These are phyloP conservation scores for Drosophila histrio DNA, from an alignment of 2,888 invertebrate genomes.

Conservation along the genomic window DNA sequence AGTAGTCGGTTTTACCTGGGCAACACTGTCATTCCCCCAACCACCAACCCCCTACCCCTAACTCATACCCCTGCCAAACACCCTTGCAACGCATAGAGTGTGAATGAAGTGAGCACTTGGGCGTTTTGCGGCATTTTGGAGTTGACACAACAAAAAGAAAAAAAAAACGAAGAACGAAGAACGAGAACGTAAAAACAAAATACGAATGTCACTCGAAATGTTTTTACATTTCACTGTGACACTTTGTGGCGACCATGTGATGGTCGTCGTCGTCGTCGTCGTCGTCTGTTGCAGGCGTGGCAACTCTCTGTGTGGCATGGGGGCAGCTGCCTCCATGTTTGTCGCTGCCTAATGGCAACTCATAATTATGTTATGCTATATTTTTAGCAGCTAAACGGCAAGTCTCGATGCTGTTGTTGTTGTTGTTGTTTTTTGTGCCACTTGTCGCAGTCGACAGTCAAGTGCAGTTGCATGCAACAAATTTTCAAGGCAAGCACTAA, in stretches of 20 bases:
- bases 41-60: not conserved
- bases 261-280: conserved; percentile 32
- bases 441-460: conserved; percentile 25
- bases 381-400: conserved; percentile 68
- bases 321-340: not conserved
- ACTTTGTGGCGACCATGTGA: conserved; percentile 62
- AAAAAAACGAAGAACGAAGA: not conserved
- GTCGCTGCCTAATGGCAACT: conserved; percentile 55
- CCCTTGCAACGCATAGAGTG: conserved; percentile 67
- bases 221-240: conserved; percentile 60
- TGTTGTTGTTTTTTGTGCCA: conserved; percentile 20
- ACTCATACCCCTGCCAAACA: not conserved
- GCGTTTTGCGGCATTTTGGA: conserved; percentile 68
- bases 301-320: not conserved
- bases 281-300: not conserved
- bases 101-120: conserved; percentile 76
- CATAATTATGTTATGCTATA: conserved; percentile 67
- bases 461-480: conserved; percentile 52
- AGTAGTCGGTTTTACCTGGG: conserved; percentile 48
- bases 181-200: conserved; percentile 20
- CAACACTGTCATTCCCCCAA: conserved; percentile 41
- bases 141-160: conserved; percentile 53
- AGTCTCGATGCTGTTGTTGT: conserved; percentile 23
- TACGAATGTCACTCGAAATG: conserved; percentile 69
- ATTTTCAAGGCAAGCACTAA: conserved; percentile 50